Evolutionary conservation across 2,113 vertebrate species (phyloP).

Genomic region (Acrocephalus arundinaceus): DNA sequence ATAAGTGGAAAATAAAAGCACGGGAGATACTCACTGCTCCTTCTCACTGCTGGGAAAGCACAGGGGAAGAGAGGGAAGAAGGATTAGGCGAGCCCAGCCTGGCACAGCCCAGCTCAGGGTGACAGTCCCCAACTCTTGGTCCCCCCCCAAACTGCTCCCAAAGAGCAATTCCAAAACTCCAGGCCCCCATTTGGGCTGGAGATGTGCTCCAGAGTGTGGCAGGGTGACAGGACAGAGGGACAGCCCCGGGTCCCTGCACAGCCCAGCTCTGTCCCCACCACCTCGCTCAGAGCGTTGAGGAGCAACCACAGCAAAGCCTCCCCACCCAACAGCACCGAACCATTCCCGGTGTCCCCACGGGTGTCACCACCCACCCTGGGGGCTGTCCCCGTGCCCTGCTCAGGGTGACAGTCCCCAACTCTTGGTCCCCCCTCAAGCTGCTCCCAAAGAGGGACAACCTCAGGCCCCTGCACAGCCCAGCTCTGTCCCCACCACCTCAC

Average conservation of each 20-base stretch:
- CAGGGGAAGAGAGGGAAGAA: background rate
- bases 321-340: rapidly evolving
- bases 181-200: background rate
- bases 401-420: background rate
- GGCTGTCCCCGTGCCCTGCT: background rate
- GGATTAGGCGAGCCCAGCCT: background rate
- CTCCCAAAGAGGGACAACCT: background rate
- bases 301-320: rapidly evolving
- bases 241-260: too few relatives aligned
- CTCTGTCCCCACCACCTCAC: background rate
- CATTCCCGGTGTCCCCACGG: rapidly evolving
- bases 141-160: background rate
- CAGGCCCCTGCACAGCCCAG: rapidly evolving
- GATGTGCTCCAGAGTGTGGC: background rate
- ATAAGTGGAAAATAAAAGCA: background rate
- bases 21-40: constrained; percentile 85
- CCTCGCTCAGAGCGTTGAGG: background rate
- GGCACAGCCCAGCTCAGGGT: background rate
- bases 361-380: rapidly evolving
- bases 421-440: rapidly evolving
- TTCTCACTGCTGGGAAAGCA: constrained; percentile 81
- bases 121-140: rapidly evolving
- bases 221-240: background rate
- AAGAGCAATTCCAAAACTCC: rapidly evolving
- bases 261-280: background rate